A percentile compares a stretch with the other conserved stretches of the same genome.
These are phyloP conservation scores for Mimumesa dahlbomi DNA, from an alignment of 2,888 invertebrate genomes.

Conservation along the genomic window DNA sequence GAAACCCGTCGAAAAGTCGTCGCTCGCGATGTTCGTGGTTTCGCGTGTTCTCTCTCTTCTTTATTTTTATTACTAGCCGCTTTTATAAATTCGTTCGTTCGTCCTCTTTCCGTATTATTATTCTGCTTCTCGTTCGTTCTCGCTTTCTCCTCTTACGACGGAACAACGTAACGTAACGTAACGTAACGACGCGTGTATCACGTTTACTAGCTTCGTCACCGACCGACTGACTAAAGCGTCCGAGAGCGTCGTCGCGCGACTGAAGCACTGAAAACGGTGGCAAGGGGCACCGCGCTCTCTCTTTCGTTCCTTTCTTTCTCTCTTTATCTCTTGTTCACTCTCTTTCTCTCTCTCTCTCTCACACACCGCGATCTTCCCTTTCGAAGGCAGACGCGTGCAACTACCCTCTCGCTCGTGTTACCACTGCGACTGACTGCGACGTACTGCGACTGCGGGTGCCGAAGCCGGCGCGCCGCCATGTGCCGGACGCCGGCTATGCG, in stretches of 20 bases:
- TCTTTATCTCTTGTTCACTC: constrained; percentile 27
- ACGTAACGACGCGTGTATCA: constrained; percentile 58
- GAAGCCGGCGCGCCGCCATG: constrained; percentile 75
- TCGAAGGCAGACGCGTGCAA: constrained; percentile 81
- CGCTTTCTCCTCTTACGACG: constrained; percentile 34
- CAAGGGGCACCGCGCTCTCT: constrained; percentile 61
- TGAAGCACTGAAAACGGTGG: constrained; percentile 72
- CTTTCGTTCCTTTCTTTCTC: constrained; percentile 51
- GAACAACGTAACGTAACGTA: constrained; percentile 48
- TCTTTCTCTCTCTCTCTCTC: constrained; percentile 43
- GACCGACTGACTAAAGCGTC: constrained; percentile 63
- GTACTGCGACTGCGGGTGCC: constrained; percentile 73
- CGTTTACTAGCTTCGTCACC: constrained; percentile 61
- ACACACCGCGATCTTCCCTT: constrained; percentile 63
- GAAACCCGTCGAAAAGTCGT: constrained; percentile 48
- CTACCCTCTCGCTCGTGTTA: constrained; percentile 78
- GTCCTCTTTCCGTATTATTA: constrained; percentile 24
- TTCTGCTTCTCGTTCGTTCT: constrained; percentile 32
- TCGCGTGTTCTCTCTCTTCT: background rate
- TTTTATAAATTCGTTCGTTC: constrained; percentile 50
- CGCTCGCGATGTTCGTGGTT: constrained; percentile 31
- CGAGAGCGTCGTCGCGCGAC: constrained; percentile 75
- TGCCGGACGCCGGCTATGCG: constrained; percentile 76
- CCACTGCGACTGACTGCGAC: constrained; percentile 78
- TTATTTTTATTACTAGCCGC: constrained; percentile 1